A percentile compares a stretch with the other conserved stretches of the same genome.
Evolutionary conservation across 1,140 invertebrate species (phyloP).

Genomic region (Ostrea denselamellosa): DNA sequence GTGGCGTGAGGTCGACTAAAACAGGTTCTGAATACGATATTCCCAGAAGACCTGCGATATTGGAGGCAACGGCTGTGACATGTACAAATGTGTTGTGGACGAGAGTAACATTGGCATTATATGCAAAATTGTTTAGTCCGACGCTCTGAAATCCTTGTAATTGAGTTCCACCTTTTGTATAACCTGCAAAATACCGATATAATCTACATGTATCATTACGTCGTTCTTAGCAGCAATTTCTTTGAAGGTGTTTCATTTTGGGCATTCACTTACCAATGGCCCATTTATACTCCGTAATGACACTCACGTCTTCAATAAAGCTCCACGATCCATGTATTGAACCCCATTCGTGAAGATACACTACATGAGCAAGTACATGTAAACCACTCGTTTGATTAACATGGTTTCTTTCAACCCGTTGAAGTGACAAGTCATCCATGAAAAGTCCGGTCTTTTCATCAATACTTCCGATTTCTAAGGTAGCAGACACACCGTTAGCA

Average conservation of each 20-base stretch:
- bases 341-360: conserved; percentile 63
- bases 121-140: conserved; percentile 60
- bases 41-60: conserved; percentile 63
- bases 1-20: conserved; percentile 64
- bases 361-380: conserved; percentile 52
- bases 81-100: conserved; percentile 59
- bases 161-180: conserved; percentile 64
- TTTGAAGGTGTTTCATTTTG: neutral
- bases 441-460: conserved; percentile 49
- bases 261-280: conserved; percentile 61
- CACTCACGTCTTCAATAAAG: conserved; percentile 59
- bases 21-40: conserved; percentile 62
- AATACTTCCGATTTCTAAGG: conserved; percentile 42
- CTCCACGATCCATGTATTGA: conserved; percentile 63
- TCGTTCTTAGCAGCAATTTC: neutral
- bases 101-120: conserved; percentile 54
- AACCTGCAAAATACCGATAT: conserved; percentile 54
- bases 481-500: conserved; percentile 12
- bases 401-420: conserved; percentile 44
- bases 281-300: conserved; percentile 64
- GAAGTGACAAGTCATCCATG: conserved; percentile 53
- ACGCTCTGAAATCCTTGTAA: conserved; percentile 63
- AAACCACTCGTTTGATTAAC: conserved; percentile 10
- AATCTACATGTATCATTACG: neutral
- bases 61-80: conserved; percentile 67